A percentile compares a stretch with the other conserved stretches of the same genome.
These are phyloP conservation scores for Periphyllus acericola DNA, from an alignment of 2,888 invertebrate species.

Conservation along the genomic window DNA sequence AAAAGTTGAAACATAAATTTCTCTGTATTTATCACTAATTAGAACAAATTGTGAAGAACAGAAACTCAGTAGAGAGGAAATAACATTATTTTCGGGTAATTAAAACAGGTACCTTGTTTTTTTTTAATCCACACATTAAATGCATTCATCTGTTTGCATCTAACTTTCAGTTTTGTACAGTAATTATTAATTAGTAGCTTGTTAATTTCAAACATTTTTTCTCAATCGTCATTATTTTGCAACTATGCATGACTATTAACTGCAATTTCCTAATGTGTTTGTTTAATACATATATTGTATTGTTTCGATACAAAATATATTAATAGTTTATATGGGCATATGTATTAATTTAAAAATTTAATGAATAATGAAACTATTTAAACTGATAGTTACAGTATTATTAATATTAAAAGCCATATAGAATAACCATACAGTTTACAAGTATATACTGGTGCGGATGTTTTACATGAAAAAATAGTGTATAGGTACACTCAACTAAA, in stretches of 20 bases:
- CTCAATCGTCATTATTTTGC: background rate
- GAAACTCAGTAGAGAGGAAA: slow-evolving; percentile 15
- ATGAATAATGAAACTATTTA: too few species aligned
- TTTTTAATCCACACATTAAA: background rate
- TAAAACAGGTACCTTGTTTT: background rate
- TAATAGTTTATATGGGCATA: too few species aligned
- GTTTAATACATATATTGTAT: background rate
- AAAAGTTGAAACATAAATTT: background rate
- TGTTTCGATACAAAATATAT: too few species aligned
- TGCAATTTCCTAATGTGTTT: background rate
- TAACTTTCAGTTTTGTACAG: slow-evolving; percentile 9
- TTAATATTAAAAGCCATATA: too few species aligned
- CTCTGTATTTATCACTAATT: background rate
- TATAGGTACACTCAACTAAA: too few species aligned
- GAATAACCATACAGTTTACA: too few species aligned
- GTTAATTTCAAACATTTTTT: background rate
- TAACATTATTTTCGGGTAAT: slow-evolving; percentile 4
- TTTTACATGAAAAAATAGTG: too few species aligned
- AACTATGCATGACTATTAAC: background rate
- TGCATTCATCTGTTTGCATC: background rate
- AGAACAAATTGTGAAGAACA: background rate
- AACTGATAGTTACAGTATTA: too few species aligned
- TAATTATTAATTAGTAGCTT: background rate
- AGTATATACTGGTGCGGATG: too few species aligned
- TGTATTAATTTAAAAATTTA: too few species aligned